Evolutionary conservation across 2,888 invertebrate genomes (phyloP), one percentile per base, ranked within the genome.

Genomic region (Drosophila nr. perissopoda): DNA sequence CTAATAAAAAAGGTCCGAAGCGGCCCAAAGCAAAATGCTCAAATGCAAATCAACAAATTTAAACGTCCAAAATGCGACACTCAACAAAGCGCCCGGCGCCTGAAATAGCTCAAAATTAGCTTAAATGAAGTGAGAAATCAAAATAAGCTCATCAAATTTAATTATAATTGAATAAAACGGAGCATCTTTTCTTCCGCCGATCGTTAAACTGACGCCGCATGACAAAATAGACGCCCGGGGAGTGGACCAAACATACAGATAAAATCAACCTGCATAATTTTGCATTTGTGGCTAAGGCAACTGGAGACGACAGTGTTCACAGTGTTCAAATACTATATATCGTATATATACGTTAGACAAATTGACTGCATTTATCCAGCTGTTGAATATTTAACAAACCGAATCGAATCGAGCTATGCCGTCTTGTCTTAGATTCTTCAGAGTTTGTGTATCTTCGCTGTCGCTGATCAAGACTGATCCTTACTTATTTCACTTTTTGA

Each of bases 111-210:
- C 48, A 57, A 85, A 85, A 85, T 85, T 88, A 89, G 86, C 85
- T 80, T 89, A 89, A 85, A 85, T 88, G 88, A 85, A 85, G 85
- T 88, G 88, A 85, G 79, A 85, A 85, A 89, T 85, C 82, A 84
- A 85, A 88, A 87, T 89, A 89, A 88, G 86, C 86, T 67, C 85
- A 76, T 85, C 80, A 85, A 89, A 89, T 81, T 80, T 80, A 82
- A 80, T 79, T 80, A 80, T 82, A 80, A 80, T 80, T 82, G 75
- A 81, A 78, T 79, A 58, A 67, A 79, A 79, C 62, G 69, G 65
- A 78, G 74, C 78, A 79, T 66, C 57, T 54, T 52, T 54, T 72
- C 58, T 52, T 71, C 68, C 38, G 18, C 21, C 58, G 88, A 78
- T 74, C 88, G 83, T 89, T 89, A 85, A 85, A 89, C 74, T 89